Evolutionary conservation across 2,113 vertebrate species (phyloP).

Genomic region (Heptranchias perlo): DNA sequence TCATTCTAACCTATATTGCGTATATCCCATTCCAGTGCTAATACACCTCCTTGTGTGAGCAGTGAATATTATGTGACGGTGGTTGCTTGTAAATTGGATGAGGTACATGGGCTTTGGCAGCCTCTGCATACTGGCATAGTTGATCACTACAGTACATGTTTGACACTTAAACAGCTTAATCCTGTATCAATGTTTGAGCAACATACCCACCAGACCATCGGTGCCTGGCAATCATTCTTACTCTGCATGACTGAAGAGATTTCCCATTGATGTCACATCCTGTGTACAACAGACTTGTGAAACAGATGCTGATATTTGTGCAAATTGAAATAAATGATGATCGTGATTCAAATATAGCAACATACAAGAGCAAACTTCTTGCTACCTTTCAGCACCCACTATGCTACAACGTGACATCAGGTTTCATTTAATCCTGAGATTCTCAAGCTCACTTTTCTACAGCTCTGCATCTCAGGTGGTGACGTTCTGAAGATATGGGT

Average conservation of each 20-base stretch:
- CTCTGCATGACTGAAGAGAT: neutral
- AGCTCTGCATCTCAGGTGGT: neutral
- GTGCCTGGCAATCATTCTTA: neutral
- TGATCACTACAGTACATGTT: neutral
- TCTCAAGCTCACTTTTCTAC: neutral
- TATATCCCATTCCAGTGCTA: conserved; percentile 21
- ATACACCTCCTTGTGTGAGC: neutral
- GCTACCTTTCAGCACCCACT: neutral
- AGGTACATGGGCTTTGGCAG: neutral
- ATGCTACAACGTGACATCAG: neutral
- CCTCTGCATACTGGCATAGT: neutral
- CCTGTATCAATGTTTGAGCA: neutral
- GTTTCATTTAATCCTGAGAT: neutral
- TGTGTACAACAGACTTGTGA: neutral
- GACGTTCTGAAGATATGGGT: neutral
- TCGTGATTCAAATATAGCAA: neutral
- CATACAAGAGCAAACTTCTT: neutral
- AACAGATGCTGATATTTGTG: neutral
- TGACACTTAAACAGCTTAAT: neutral
- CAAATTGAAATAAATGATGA: neutral
- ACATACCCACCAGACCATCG: neutral
- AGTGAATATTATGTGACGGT: neutral
- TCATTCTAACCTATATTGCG: neutral
- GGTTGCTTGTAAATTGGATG: conserved; percentile 15
- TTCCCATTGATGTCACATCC: neutral